Evolutionary conservation across 2,113 vertebrate genomes (phyloP), one percentile per base, ranked within the genome.

Genomic region (Phasianus colchicus): DNA sequence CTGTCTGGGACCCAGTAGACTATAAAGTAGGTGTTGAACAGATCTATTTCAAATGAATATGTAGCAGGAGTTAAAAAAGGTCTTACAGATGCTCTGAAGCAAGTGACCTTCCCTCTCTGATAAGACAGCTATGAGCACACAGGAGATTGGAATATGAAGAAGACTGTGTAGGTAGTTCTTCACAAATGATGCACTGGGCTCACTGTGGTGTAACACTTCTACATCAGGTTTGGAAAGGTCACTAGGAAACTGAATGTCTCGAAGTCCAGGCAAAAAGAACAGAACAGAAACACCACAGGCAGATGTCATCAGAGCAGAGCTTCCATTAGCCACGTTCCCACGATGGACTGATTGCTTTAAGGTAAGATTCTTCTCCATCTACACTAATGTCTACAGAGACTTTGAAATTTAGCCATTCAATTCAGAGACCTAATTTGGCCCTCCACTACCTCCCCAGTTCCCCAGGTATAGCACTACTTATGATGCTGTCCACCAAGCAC

Each of bases 251-350:
- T 45, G 67, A 89, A 93, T 54, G 30, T 52, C 71, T 92, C 50
- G 21, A 86, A 93, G 80, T 77, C 50, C 90, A 95, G 69, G 70
- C 89, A 90, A 82, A 95, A 84, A 83, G 95, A 65, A 74, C 71
- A 61, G 55, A 92, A 97, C 38, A 96, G 93, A 94, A 95, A 96
- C 76, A 83, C 83, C 93, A 89, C 86, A 90, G 92, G 73, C 90
- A 94, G 80, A 92, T 69, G 66, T 83, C 73, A 95, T 88, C 91
- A 91, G 80, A 88, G 93, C 70, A 97, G 97, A 97, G 97, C 96
- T 97, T 94, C 97, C 97, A 52, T 95, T 96, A 97, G 93, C 95
- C 97, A 95, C 70, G 78, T 72, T 27, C 86, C 66, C 85, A 13
- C 6, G 58, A 42, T 66, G 78, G 78, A 30, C 83, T n/a, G 63